These are phyloP conservation scores for Hesperia comma DNA, from an alignment of 2,888 invertebrate genomes.

Conservation along the genomic window DNA sequence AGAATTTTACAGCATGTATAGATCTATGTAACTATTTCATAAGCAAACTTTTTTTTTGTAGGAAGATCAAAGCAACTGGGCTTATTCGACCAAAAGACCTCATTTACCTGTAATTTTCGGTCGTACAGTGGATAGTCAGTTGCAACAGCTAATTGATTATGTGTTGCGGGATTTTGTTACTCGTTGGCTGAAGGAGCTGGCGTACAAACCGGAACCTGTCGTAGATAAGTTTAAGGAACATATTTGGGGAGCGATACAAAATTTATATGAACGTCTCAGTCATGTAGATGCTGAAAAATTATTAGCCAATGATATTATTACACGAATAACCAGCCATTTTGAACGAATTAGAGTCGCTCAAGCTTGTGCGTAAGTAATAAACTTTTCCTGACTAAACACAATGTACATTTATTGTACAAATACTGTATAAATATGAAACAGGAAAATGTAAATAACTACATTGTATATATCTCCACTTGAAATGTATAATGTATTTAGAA, in stretches of 20 bases:
- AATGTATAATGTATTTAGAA: too few relatives aligned
- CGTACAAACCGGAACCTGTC: slow-evolving; percentile 86
- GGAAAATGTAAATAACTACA: too few relatives aligned
- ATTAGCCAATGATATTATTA: slow-evolving; percentile 92
- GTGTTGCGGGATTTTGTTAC: slow-evolving; percentile 91
- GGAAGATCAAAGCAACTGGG: slow-evolving; percentile 76
- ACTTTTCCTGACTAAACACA: background rate
- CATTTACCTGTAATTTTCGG: slow-evolving; percentile 92
- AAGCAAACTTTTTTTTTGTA: slow-evolving; percentile 41
- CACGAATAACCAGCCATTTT: slow-evolving; percentile 92
- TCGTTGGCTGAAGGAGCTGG: slow-evolving; percentile 89
- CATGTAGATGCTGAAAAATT: slow-evolving; percentile 92
- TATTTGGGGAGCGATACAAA: slow-evolving; percentile 91
- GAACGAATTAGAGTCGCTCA: slow-evolving; percentile 92
- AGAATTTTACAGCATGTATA: too few relatives aligned
- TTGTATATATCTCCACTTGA: too few relatives aligned
- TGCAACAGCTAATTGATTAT: slow-evolving; percentile 92
- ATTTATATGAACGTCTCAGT: slow-evolving; percentile 87
- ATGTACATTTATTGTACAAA: background rate
- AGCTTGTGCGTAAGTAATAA: slow-evolving; percentile 87
- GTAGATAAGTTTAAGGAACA: slow-evolving; percentile 89
- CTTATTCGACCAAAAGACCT: slow-evolving; percentile 66
- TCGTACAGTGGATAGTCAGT: slow-evolving; percentile 91
- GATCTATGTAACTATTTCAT: too few relatives aligned
- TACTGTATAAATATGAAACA: too few relatives aligned